Percentiles rank a stretch among this genome's conserved stretches.
These are phyloP conservation scores for Porites australiensis DNA, from an alignment of 64 coral and sea anemone species.

Conservation along the genomic window DNA sequence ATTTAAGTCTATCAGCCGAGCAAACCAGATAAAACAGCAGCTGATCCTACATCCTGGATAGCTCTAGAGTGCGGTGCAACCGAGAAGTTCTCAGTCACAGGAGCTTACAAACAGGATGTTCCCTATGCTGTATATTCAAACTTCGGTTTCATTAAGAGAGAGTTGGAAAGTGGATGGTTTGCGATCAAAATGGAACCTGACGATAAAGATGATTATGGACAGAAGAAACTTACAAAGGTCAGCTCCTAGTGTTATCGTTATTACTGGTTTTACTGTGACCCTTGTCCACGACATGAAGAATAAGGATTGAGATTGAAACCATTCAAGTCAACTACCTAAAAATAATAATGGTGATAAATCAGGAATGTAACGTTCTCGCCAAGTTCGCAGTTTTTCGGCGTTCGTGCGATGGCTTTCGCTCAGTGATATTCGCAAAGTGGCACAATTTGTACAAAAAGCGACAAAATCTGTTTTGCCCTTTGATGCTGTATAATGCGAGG, in stretches of 20 bases:
- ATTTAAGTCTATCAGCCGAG: slow-evolving; percentile 74
- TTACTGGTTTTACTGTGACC: no score
- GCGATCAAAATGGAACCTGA: slow-evolving; percentile 71
- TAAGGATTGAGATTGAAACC: no score
- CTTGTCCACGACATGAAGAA: no score
- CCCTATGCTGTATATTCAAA: slow-evolving; percentile 59
- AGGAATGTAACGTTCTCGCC: no score
- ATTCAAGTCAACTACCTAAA: no score
- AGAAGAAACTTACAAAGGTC: slow-evolving; percentile 88
- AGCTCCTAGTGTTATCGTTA: not conserved
- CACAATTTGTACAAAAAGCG: no score
- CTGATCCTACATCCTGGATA: slow-evolving; percentile 67
- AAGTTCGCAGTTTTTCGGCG: no score
- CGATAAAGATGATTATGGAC: slow-evolving; percentile 61
- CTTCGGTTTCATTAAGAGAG: slow-evolving; percentile 73
- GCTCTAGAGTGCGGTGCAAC: slow-evolving; percentile 70
- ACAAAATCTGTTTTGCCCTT: no score
- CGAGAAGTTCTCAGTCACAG: slow-evolving; percentile 80
- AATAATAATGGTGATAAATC: no score
- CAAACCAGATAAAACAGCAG: slow-evolving; percentile 69
- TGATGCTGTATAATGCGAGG: no score
- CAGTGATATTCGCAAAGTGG: no score
- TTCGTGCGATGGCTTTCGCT: no score
- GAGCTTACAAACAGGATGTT: slow-evolving; percentile 28
- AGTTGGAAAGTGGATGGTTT: slow-evolving; percentile 86